phyloP scores from a whole-genome alignment of 1,140 invertebrate genomes.

The Drosophila sproati region DNA sequence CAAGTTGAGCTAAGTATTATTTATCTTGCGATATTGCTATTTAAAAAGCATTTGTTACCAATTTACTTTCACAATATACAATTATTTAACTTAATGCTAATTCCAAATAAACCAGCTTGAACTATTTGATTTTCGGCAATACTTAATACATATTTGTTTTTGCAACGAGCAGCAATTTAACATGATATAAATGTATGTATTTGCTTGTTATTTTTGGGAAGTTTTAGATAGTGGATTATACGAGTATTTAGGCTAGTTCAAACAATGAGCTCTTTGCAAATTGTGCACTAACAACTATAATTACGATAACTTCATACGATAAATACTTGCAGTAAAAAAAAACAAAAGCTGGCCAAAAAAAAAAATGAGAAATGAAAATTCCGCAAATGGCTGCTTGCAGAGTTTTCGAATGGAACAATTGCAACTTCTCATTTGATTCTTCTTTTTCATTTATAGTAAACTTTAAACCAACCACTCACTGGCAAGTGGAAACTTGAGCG shows the following conservation, averaged over 20 bases:
- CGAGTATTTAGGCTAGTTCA: slow-evolving; percentile 43
- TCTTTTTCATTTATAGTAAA: no score
- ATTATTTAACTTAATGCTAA: slow-evolving; percentile 10
- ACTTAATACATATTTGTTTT: slow-evolving; percentile 45
- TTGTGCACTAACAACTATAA: slow-evolving; percentile 31
- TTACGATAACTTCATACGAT: slow-evolving; percentile 22
- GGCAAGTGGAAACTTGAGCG: slow-evolving; percentile 80
- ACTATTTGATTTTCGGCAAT: neutral
- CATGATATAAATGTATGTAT: slow-evolving; percentile 10
- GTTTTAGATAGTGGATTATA: neutral
- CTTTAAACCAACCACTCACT: slow-evolving; percentile 82
- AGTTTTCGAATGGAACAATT: slow-evolving; percentile 28
- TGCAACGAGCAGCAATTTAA: slow-evolving; percentile 46
- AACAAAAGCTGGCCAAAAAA: neutral
- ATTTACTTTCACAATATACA: slow-evolving; percentile 54
- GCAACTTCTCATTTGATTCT: neutral
- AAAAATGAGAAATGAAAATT: slow-evolving; percentile 39
- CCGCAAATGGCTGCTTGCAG: slow-evolving; percentile 74
- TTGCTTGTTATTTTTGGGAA: neutral
- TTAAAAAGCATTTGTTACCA: slow-evolving; percentile 76
- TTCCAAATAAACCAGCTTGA: slow-evolving; percentile 9
- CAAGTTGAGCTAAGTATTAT: slow-evolving; percentile 5
- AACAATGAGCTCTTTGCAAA: slow-evolving; percentile 46
- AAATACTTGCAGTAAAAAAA: slow-evolving; percentile 29
- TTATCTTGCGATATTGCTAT: slow-evolving; percentile 32